Evolutionary conservation across 2,888 invertebrate species (phyloP).

Genomic region (Orthosia gracilis): DNA sequence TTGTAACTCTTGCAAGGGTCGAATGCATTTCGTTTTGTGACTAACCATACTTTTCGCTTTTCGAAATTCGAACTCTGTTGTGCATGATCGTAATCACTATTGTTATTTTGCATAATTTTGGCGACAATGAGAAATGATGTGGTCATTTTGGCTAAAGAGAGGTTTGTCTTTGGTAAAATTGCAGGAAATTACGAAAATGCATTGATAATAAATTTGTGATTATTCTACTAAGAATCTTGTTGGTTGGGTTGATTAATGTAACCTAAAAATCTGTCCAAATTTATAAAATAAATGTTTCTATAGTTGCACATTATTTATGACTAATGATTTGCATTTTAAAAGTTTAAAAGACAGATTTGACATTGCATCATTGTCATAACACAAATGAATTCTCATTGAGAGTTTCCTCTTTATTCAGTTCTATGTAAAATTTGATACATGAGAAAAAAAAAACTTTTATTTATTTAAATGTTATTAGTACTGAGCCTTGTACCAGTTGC

Average conservation of each 20-base stretch:
- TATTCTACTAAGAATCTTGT: slow-evolving; percentile 45
- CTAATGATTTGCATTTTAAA: slow-evolving; percentile 48
- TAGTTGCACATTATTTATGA: slow-evolving; percentile 8
- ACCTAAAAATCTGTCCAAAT: slow-evolving; percentile 42
- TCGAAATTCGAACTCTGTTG: slow-evolving; percentile 35
- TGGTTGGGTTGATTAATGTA: slow-evolving; percentile 40
- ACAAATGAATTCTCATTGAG: slow-evolving; percentile 10
- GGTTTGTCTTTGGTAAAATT: slow-evolving; percentile 41
- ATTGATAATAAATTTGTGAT: not conserved
- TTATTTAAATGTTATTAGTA: not conserved
- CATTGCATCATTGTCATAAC: slow-evolving; percentile 29
- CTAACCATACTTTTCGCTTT: slow-evolving; percentile 65
- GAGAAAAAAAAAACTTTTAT: not conserved
- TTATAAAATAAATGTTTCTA: slow-evolving; percentile 1
- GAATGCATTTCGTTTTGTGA: slow-evolving; percentile 53
- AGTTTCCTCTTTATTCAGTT: not conserved
- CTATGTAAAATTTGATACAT: not conserved
- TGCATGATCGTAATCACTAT: slow-evolving; percentile 49
- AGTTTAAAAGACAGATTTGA: slow-evolving; percentile 19
- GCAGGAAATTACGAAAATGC: slow-evolving; percentile 27
- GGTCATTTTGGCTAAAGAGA: slow-evolving; percentile 31
- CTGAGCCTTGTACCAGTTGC: no score
- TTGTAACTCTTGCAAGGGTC: slow-evolving; percentile 42
- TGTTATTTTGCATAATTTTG: slow-evolving; percentile 58
- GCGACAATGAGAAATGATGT: slow-evolving; percentile 50